Evolutionary conservation across 2,888 invertebrate species (phyloP).

Genomic region (Drosophila limbata): DNA sequence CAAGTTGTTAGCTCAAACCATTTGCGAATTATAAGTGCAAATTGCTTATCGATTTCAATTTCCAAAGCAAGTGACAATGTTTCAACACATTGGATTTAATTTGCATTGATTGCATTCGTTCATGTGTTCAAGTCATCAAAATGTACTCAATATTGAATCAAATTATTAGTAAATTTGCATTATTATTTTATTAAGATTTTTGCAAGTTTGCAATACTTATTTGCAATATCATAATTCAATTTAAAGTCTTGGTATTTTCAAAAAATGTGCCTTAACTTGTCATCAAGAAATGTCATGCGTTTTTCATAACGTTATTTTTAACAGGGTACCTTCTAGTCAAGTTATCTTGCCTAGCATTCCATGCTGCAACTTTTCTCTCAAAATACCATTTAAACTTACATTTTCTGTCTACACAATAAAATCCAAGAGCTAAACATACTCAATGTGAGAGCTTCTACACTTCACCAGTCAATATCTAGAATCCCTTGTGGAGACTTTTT

Average conservation of each 20-base stretch:
- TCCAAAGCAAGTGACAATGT: conserved; percentile 12
- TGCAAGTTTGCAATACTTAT: too few species aligned
- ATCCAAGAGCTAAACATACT: conserved; percentile 13
- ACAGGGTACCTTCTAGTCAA: conserved; percentile 4
- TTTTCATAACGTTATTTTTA: neutral
- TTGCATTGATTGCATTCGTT: conserved; percentile 5
- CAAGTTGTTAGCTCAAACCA: neutral
- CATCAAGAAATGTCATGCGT: neutral
- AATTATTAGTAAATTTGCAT: too few species aligned
- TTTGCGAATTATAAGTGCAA: conserved; percentile 10
- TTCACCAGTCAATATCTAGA: conserved; percentile 10
- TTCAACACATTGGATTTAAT: conserved; percentile 2
- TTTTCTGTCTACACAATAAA: conserved; percentile 9
- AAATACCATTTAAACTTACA: conserved; percentile 21
- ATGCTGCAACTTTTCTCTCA: neutral
- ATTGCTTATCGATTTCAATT: conserved; percentile 8
- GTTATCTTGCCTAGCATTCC: neutral
- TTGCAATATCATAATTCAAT: too few species aligned
- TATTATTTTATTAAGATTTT: neutral
- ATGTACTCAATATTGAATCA: conserved; percentile 17
- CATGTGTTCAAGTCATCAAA: neutral
- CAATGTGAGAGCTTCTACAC: conserved; percentile 7
- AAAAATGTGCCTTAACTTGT: neutral
- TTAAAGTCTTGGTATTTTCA: neutral
- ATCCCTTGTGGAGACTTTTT: conserved; percentile 15